A percentile compares a stretch with the other conserved stretches of the same genome.
Evolutionary conservation across 1,140 invertebrate genomes (phyloP).

Genomic region (Caenorhabditis latens): DNA sequence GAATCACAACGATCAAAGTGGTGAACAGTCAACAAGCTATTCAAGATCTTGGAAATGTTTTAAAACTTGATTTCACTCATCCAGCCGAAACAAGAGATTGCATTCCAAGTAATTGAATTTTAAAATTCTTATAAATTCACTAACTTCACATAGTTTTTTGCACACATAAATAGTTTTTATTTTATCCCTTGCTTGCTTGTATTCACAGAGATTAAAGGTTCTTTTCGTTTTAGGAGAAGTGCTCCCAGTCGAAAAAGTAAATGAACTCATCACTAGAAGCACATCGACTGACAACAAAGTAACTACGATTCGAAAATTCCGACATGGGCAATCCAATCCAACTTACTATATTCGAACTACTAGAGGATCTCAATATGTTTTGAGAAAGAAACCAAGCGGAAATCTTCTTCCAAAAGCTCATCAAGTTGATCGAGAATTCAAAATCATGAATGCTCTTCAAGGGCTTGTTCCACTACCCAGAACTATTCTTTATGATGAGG

Average conservation of each 20-base stretch:
- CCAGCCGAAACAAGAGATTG: conserved; percentile 73
- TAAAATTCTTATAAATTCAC: not conserved
- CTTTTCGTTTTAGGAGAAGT: conserved; percentile 39
- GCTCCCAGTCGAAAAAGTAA: conserved; percentile 24
- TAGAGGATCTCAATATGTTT: conserved; percentile 78
- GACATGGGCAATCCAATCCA: conserved; percentile 80
- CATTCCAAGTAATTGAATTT: conserved; percentile 51
- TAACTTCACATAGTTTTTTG: not conserved
- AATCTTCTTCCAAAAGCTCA: conserved; percentile 80
- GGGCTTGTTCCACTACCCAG: conserved; percentile 78
- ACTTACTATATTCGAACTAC: conserved; percentile 78
- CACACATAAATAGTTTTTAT: not conserved
- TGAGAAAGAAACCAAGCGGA: conserved; percentile 80
- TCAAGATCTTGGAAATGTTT: conserved; percentile 74
- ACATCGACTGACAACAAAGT: conserved; percentile 35
- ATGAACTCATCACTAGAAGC: not conserved
- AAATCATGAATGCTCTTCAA: conserved; percentile 79
- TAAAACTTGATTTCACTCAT: conserved; percentile 74
- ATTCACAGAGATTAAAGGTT: not conserved
- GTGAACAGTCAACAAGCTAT: conserved; percentile 73
- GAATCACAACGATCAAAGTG: conserved; percentile 79
- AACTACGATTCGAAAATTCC: conserved; percentile 75
- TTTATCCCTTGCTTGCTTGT: not conserved
- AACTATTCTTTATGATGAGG: conserved; percentile 77
- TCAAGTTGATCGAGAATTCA: conserved; percentile 80